phyloP scores from a whole-genome alignment of 2,888 invertebrate species.

The Asteroscopus sphinx region DNA sequence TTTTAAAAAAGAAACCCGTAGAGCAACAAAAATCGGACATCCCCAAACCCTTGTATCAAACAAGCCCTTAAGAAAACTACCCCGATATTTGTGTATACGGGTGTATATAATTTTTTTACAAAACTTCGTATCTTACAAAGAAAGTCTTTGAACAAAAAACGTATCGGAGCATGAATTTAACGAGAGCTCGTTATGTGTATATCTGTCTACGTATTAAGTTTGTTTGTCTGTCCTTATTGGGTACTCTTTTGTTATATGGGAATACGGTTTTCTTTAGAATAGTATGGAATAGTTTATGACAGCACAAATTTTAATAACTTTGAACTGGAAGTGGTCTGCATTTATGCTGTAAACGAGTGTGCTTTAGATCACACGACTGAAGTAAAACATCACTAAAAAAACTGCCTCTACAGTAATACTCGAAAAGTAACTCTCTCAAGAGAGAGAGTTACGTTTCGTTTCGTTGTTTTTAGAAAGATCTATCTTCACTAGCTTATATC shows the following conservation, averaged over 20 bases:
- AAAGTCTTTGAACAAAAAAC: slow-evolving; percentile 54
- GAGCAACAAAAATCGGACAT: slow-evolving; percentile 3
- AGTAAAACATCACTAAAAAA: no score
- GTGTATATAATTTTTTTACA: slow-evolving; percentile 48
- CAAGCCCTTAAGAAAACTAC: not conserved
- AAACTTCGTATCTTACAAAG: slow-evolving; percentile 27
- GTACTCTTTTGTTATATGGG: not conserved
- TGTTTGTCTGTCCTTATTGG: slow-evolving; percentile 17
- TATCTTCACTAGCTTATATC: no score
- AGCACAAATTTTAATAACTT: no score
- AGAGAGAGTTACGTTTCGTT: no score
- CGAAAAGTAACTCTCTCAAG: no score
- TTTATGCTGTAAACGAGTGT: no score
- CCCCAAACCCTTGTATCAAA: slow-evolving; percentile 23
- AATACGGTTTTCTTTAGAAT: not conserved
- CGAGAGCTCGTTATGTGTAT: slow-evolving; percentile 40
- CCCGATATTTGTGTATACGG: not conserved
- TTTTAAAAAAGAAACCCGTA: no score
- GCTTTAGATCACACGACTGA: no score
- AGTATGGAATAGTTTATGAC: no score
- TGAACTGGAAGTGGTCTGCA: no score
- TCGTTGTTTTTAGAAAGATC: no score
- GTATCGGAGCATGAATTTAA: slow-evolving; percentile 55
- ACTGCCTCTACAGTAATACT: no score
- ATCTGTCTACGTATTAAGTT: slow-evolving; percentile 11